These are phyloP conservation scores for Eudyptes chrysolophus DNA, from an alignment of 2,113 vertebrate genomes.

Conservation along the genomic window DNA sequence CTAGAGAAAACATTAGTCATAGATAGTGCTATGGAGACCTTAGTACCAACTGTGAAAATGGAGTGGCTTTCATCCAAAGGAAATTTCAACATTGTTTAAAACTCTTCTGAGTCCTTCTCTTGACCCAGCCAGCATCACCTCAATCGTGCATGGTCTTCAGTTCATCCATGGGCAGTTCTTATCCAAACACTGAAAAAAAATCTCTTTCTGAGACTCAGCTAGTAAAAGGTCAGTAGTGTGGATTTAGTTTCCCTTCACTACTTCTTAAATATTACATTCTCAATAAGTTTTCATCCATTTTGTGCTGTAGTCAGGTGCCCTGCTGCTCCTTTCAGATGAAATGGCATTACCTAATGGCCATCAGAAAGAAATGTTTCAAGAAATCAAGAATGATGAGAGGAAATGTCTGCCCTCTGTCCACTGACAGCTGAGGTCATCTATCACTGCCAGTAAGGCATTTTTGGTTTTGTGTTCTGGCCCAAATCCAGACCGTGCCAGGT, in stretches of 20 bases:
- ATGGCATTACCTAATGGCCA: background rate
- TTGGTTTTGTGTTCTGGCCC: constrained; percentile 1
- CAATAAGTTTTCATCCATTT: background rate
- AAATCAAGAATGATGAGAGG: constrained; percentile 18
- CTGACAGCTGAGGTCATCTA: constrained; percentile 22
- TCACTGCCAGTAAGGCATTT: constrained; percentile 49
- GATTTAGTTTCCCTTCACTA: background rate
- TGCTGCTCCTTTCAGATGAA: background rate
- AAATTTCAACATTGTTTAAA: background rate
- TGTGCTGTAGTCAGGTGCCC: background rate
- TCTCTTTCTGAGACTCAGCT: background rate
- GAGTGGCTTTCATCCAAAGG: background rate
- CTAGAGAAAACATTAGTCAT: background rate
- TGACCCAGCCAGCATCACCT: background rate
- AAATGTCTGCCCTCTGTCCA: constrained; percentile 1
- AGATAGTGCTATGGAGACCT: background rate
- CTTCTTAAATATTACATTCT: background rate
- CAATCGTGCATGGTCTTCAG: background rate
- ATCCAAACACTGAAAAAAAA: background rate
- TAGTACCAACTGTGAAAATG: background rate
- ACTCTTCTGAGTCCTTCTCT: background rate
- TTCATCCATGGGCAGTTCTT: background rate
- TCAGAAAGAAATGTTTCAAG: constrained; percentile 35
- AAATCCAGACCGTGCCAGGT: constrained; percentile 26
- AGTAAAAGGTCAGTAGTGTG: background rate